phyloP scores from a whole-genome alignment of 2,888 invertebrate genomes.

The Camponotus fellah region DNA sequence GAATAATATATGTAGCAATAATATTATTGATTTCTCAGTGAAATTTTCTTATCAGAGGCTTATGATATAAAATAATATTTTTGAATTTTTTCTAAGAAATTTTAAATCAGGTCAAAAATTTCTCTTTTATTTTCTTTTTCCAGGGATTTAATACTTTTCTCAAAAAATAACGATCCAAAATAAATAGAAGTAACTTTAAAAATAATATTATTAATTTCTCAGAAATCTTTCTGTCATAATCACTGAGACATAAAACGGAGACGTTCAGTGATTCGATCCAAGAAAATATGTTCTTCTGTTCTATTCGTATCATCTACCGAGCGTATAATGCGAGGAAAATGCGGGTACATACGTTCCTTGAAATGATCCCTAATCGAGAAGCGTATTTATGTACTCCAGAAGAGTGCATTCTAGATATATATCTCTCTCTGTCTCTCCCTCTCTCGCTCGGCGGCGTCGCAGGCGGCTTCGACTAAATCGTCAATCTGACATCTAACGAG shows the following conservation, averaged over 20 bases:
- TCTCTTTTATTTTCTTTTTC: too few species aligned
- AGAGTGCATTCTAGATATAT: neutral
- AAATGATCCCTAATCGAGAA: slow-evolving; percentile 21
- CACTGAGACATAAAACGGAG: neutral
- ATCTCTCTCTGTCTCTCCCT: neutral
- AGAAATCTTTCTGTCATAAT: neutral
- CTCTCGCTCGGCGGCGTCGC: slow-evolving; percentile 28
- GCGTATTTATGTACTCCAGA: slow-evolving; percentile 24
- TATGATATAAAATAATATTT: too few species aligned
- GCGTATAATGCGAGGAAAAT: neutral
- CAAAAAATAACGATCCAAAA: too few species aligned
- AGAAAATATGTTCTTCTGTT: neutral
- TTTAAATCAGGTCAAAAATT: too few species aligned
- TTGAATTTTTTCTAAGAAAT: too few species aligned
- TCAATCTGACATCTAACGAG: slow-evolving; percentile 61
- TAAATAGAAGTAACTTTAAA: too few species aligned
- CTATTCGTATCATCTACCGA: neutral
- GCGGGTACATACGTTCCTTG: neutral
- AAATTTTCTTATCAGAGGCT: neutral
- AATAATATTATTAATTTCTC: neutral
- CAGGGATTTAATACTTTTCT: too few species aligned
- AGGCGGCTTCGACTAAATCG: slow-evolving; percentile 44
- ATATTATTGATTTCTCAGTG: neutral
- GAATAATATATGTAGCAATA: neutral
- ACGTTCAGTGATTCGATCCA: neutral